A percentile compares a stretch with the other conserved stretches of the same genome.
These are phyloP conservation scores for Pygmarrhopalites habei DNA, from an alignment of 1,140 invertebrate species.

Conservation along the genomic window DNA sequence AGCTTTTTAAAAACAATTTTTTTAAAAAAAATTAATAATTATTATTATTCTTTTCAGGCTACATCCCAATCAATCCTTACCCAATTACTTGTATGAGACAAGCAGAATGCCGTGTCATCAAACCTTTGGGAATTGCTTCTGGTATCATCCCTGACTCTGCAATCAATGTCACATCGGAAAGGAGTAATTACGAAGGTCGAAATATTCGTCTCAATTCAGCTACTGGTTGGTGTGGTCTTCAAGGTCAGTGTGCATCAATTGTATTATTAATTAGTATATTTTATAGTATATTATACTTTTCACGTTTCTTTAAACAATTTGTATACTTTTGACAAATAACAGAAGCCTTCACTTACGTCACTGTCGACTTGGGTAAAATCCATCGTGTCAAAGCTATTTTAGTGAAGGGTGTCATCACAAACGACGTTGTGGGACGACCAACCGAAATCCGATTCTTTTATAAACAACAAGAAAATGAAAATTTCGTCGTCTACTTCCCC, in stretches of 20 bases:
- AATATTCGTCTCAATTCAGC: constrained; percentile 86
- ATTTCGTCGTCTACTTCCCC: constrained; percentile 93
- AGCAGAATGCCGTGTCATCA: constrained; percentile 88
- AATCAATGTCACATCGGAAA: constrained; percentile 91
- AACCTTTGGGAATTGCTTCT: constrained; percentile 81
- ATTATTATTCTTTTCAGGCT: too few relatives aligned
- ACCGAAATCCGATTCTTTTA: constrained; percentile 96
- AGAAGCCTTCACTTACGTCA: constrained; percentile 93
- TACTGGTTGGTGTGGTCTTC: constrained; percentile 90
- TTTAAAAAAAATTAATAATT: too few relatives aligned
- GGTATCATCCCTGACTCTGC: constrained; percentile 87
- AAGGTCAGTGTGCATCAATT: too few relatives aligned
- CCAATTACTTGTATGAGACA: constrained; percentile 85
- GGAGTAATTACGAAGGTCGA: constrained; percentile 81
- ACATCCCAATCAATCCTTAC: constrained; percentile 81
- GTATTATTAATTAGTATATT: too few relatives aligned
- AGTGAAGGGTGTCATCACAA: constrained; percentile 88
- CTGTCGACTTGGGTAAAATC: constrained; percentile 84
- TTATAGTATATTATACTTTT: too few relatives aligned
- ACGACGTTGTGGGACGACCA: constrained; percentile 86
- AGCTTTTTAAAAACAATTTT: too few relatives aligned
- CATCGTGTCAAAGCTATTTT: constrained; percentile 84
- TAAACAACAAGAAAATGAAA: constrained; percentile 84
- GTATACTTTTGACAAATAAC: too few relatives aligned
- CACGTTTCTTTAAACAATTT: too few relatives aligned